These are phyloP conservation scores for Asbolus verrucosus DNA, from an alignment of 1,140 invertebrate species.

Conservation along the genomic window DNA sequence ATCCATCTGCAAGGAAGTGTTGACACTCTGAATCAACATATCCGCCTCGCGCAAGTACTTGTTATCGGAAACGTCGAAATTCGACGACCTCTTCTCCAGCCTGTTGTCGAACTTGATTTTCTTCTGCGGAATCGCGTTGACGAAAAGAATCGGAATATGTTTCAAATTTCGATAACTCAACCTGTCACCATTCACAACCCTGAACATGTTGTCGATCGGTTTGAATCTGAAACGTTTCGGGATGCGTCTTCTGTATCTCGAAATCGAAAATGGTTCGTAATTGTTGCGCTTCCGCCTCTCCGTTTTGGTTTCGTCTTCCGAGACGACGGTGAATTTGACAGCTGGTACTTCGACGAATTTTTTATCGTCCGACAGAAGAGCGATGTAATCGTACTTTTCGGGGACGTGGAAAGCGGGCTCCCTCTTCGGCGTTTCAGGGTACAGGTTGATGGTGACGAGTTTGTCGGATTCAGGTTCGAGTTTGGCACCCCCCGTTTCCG, in stretches of 20 bases:
- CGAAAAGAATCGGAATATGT: slow-evolving; percentile 3
- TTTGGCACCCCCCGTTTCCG: neutral
- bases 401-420: neutral
- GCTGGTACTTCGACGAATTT: neutral
- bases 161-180: neutral
- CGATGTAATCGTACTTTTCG: slow-evolving; percentile 17
- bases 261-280: slow-evolving; percentile 1
- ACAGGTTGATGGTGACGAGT: neutral
- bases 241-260: neutral
- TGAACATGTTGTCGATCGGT: neutral
- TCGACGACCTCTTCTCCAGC: slow-evolving; percentile 1
- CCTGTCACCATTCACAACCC: too few species aligned
- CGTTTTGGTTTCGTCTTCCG: neutral
- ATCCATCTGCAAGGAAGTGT: slow-evolving; percentile 6
- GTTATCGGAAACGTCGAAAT: slow-evolving; percentile 4
- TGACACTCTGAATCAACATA: slow-evolving; percentile 8
- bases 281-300: neutral
- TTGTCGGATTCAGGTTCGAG: neutral
- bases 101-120: neutral
- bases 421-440: neutral
- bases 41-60: slow-evolving; percentile 12
- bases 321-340: neutral
- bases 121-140: slow-evolving; percentile 5
- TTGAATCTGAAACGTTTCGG: neutral
- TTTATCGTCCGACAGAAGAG: slow-evolving; percentile 9